Evolutionary conservation across 1,140 invertebrate genomes (phyloP).

Genomic region (Cherax quadricarinatus): DNA sequence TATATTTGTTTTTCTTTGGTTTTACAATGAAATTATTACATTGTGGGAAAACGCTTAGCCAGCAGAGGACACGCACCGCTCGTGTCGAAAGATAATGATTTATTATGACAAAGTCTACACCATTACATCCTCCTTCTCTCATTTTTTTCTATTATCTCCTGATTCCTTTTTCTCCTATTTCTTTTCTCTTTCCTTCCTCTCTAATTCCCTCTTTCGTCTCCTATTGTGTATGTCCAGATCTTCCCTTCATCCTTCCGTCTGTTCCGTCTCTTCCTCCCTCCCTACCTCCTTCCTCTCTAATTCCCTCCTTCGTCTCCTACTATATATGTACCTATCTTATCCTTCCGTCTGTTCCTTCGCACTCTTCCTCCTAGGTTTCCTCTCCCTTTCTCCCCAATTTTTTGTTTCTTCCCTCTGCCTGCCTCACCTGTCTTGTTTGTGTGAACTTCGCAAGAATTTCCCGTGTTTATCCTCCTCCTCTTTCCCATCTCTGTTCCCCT

Average conservation of each 20-base stretch:
- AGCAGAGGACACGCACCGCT: too few relatives aligned
- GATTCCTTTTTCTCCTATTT: too few relatives aligned
- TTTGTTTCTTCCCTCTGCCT: not conserved
- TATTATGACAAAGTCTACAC: too few relatives aligned
- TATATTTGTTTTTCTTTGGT: too few relatives aligned
- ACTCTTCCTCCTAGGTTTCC: not conserved
- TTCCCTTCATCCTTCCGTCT: too few relatives aligned
- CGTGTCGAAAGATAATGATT: too few relatives aligned
- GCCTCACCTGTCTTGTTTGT: not conserved
- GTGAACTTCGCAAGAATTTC: not conserved
- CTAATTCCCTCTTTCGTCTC: not conserved
- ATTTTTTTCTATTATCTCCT: too few relatives aligned
- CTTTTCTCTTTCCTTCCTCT: not conserved
- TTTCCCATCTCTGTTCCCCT: not conserved
- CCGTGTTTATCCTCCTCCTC: not conserved
- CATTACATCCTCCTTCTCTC: too few relatives aligned
- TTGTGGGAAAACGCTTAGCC: too few relatives aligned
- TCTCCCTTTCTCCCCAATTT: not conserved
- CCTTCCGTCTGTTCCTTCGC: not conserved
- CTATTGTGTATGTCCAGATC: not conserved
- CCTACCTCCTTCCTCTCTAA: not conserved
- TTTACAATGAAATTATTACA: too few relatives aligned
- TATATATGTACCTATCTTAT: too few relatives aligned
- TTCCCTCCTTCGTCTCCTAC: not conserved
- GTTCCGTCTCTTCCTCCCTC: not conserved